Base-by-base conservation (phyloP, 1,140 invertebrate genomes). In the Procambarus virginalis region DNA sequence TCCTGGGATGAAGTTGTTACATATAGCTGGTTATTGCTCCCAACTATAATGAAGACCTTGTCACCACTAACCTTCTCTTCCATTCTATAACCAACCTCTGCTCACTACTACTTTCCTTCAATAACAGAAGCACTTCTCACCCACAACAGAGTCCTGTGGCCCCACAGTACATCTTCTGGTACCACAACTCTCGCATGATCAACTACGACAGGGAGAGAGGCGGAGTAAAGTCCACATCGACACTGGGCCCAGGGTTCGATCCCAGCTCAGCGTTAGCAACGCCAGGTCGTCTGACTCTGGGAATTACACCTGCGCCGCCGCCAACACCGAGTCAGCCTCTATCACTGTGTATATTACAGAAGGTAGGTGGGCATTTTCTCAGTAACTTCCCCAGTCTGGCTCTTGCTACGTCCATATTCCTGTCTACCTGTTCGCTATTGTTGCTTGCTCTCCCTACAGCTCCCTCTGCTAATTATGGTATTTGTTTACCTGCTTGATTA, bases 291-390 rank as follows among this genome's bases (percentile, higher is more conserved):
- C 96, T 92, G 97, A 99, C 94, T 97, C 96, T 93, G 98, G 97
- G 84, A 99, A 99, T 95, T 99, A 99, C 94, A 98, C 97, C 80
- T 99, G 99, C 94, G 97, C 98, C 75, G 98, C 98, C 3, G 97
- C 98, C 94, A 99, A 99, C 94, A 96, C 98, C 34, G 98, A 98
- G 0, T 96, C 97, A 0, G 98, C 97, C 0, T 95, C 96, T 78
- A 95, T 99, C 84, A 97, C 97, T 78, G 98, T 99, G 92, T 99
- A 97, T 94, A 98, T 92, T 17, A 92, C 91, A 45, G 85, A 91
- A 88, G 92, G 92, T 92, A 58, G 86, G 73, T 20, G 6, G 64
- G 22, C n/a, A 17, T 55, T 55, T 8, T 5, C 12, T 55, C 5
- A 8, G 51, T 55, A 8, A 8, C 5, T 55, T 0, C 5, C 0